Evolutionary conservation across 2,113 vertebrate species (phyloP), one percentile per base, ranked within the genome.

Genomic region (Parotia lawesii): DNA sequence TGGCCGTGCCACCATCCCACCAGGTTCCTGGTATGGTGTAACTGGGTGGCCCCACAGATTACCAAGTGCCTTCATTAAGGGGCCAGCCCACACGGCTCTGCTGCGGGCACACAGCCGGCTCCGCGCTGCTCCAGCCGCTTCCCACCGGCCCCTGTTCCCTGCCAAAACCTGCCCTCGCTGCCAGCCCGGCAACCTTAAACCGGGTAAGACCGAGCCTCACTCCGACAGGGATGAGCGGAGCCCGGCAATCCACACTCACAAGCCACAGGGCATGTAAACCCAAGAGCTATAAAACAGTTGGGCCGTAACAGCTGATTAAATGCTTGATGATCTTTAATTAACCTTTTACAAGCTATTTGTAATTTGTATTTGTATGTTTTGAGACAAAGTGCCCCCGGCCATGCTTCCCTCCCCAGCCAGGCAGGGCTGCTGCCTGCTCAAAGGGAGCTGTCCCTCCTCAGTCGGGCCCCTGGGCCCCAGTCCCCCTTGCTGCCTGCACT

Each of bases 271-370:
- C 45, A 13, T 75, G 25, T 44, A 85, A 90, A 65, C 66, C 74
- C 54, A 44, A 65, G 40, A 74, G 81, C 93, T 79, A 85, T 91
- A 94, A 96, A 96, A 61, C 71, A 76, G n/a, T 16, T 95, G 93
- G 74, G 44, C 93, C 4, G 33, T 95, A 79, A 91, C 85, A 27
- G 81, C 82, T 95, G 89, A 95, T 95, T 97, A 96, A 78, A 75
- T 82, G 87, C 71, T 83, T 66, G 11, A 82, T 95, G 85, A 83
- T 85, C 85, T 85, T 58, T 97, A 96, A 96, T 97, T 95, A 97
- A 95, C 94, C 85, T 95, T 89, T 95, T 95, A 94, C 94, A 94
- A 96, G 85, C 85, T 93, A 95, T 91, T 95, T 93, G 83, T 58
- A 85, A 67, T 76, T 76, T 69, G 61, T 92, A 87, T 90, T 94